Evolutionary conservation across 2,113 vertebrate species (phyloP).

Genomic region (Clarias gariepinus): DNA sequence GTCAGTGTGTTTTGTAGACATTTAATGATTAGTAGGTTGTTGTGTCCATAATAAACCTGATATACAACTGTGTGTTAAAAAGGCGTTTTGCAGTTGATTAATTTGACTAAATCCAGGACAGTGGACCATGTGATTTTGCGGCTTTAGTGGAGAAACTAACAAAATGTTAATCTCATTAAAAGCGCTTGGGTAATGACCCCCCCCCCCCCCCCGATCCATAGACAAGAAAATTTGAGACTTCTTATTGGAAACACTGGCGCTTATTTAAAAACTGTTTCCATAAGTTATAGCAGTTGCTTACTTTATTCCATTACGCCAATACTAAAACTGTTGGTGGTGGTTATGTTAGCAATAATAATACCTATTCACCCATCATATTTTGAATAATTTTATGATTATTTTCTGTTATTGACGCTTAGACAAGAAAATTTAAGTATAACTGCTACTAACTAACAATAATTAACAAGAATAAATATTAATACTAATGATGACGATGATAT

Average conservation of each 20-base stretch:
- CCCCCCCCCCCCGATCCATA: background rate
- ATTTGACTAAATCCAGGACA: conserved; percentile 14
- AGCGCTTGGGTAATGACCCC: background rate
- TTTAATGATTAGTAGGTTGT: background rate
- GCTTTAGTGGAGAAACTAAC: background rate
- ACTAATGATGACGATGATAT: too few species aligned
- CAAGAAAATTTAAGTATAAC: too few species aligned
- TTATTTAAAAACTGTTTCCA: background rate
- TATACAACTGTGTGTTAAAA: background rate
- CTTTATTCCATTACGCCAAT: background rate
- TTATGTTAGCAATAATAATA: background rate
- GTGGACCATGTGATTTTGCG: conserved; percentile 30
- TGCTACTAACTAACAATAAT: too few species aligned
- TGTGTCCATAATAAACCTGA: background rate
- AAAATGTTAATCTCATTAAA: background rate
- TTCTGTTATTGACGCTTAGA: too few species aligned
- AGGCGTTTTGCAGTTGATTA: conserved; percentile 22
- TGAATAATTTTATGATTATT: background rate
- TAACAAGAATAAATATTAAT: too few species aligned
- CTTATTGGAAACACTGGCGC: background rate
- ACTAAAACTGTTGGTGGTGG: background rate
- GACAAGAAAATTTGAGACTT: background rate
- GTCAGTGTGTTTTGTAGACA: background rate
- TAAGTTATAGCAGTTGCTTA: too few species aligned
- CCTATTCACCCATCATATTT: background rate